phyloP scores from a whole-genome alignment of 1,140 invertebrate genomes.

The Trypoxylus dichotomus region DNA sequence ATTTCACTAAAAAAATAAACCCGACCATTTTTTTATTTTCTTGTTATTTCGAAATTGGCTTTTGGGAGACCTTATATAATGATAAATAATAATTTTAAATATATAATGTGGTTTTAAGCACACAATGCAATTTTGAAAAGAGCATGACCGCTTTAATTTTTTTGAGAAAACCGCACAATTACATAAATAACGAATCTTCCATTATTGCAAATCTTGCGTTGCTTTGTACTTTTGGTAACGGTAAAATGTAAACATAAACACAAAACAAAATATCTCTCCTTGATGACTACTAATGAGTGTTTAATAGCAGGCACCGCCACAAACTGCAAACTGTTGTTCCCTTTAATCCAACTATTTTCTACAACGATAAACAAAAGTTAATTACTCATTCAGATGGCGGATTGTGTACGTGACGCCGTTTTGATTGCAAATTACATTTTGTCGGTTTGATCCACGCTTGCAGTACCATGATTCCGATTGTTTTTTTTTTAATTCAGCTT shows the following conservation, averaged over 20 bases:
- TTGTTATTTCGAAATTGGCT: too few relatives aligned
- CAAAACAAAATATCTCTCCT: not conserved
- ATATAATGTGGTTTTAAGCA: too few relatives aligned
- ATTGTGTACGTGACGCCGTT: not conserved
- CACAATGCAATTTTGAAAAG: too few relatives aligned
- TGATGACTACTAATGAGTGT: not conserved
- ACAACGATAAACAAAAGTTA: not conserved
- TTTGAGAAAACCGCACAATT: too few relatives aligned
- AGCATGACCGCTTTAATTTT: too few relatives aligned
- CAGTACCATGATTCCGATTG: not conserved
- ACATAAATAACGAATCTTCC: too few relatives aligned
- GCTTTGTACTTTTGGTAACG: not conserved
- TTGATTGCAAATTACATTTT: not conserved
- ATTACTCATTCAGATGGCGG: not conserved
- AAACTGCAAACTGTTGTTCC: not conserved
- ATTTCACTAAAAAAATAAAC: too few relatives aligned
- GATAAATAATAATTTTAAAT: too few relatives aligned
- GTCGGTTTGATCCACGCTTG: not conserved
- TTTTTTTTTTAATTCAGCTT: too few relatives aligned
- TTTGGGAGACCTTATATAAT: too few relatives aligned
- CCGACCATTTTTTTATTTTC: too few relatives aligned
- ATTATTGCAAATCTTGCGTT: not conserved
- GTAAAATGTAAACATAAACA: not conserved
- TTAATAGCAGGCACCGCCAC: not conserved
- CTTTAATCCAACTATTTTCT: not conserved